Conservation (phyloP, 2,888 invertebrate genomes). For the Microdon myrmicae region DNA sequence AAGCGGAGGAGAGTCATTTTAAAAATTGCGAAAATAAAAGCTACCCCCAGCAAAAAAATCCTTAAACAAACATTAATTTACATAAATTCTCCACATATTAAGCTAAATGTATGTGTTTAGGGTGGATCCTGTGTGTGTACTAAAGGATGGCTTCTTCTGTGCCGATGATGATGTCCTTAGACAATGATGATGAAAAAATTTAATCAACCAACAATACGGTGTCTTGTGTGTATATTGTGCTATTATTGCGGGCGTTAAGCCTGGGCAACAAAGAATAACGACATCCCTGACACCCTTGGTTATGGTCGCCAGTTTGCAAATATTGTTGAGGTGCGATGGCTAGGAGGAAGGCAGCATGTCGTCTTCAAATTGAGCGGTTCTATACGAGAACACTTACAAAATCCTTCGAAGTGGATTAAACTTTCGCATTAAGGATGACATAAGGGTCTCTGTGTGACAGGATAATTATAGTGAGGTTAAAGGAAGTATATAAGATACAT, state of each 20-base stretch:
- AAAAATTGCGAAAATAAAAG: conserved; percentile 40
- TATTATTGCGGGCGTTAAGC: conserved; percentile 26
- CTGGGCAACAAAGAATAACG: conserved; percentile 48
- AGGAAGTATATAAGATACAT: no score
- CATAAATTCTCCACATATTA: conserved; percentile 62
- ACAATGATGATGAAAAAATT: conserved; percentile 50
- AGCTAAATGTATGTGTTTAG: conserved; percentile 48
- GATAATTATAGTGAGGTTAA: conserved; percentile 56
- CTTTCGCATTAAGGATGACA: conserved; percentile 47
- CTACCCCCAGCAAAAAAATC: conserved; percentile 56
- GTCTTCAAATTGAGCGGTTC: conserved; percentile 17
- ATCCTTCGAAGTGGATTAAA: conserved; percentile 50
- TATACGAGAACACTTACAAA: conserved; percentile 21
- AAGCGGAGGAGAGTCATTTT: conserved; percentile 49
- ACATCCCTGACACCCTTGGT: conserved; percentile 39
- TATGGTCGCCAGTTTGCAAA: conserved; percentile 11
- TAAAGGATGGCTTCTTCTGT: conserved; percentile 38
- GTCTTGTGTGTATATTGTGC: conserved; percentile 48
- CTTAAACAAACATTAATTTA: conserved; percentile 67
- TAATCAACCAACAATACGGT: conserved; percentile 51
- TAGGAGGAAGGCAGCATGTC: background rate
- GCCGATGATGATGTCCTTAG: conserved; percentile 32
- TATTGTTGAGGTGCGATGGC: conserved; percentile 27
- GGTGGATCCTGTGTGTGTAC: conserved; percentile 32
- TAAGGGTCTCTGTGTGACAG: conserved; percentile 60